Evolutionary conservation across 2,888 invertebrate species (phyloP), one percentile per base, ranked within the genome.

Genomic region (Diaphora mendica): DNA sequence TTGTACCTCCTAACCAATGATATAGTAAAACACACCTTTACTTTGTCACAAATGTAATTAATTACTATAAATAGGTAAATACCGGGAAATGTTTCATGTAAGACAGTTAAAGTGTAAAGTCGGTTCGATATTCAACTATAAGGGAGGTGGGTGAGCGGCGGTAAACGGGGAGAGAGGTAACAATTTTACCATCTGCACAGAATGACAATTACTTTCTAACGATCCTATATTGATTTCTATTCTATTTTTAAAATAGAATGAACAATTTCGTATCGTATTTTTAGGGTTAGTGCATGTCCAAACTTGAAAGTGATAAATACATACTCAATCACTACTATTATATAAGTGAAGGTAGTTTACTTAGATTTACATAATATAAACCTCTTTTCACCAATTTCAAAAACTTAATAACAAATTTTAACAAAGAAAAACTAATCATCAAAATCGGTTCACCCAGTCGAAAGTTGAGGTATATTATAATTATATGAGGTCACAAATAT

Each of bases 131-230:
- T 71, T 67, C 70, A 48, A 23, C 69, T 65, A 30, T 55, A 2
- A 42, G 26, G 20, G 64, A 71, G 73, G 76, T 68, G 73, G 76
- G 9, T 39, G 59, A 26, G 35, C 70, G 62, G 70, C 20, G 51
- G 48, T 39, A 65, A 76, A 73, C 62, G 73, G 74, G 71, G 74
- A 48, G 82, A 77, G 71, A 71, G 76, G 79, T 65, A 76, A 30
- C 66, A 68, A 74, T 71, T 70, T 71, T 72, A 69, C 72, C 67
- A 67, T 55, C 83, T 82, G 76, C 77, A 71, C 62, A 42, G 79
- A 77, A 74, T 79, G 71, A 80, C 76, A 80, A 77, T 80, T 75
- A 78, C 73, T 81, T 59, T 73, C 68, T 79, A 85, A 78, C 78
- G 80, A 79, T 80, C 74, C 70, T 77, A 76, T 75, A 76, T 75